Conservation (phyloP, 2,888 invertebrate species). For the Coelopa pilipes region DNA sequence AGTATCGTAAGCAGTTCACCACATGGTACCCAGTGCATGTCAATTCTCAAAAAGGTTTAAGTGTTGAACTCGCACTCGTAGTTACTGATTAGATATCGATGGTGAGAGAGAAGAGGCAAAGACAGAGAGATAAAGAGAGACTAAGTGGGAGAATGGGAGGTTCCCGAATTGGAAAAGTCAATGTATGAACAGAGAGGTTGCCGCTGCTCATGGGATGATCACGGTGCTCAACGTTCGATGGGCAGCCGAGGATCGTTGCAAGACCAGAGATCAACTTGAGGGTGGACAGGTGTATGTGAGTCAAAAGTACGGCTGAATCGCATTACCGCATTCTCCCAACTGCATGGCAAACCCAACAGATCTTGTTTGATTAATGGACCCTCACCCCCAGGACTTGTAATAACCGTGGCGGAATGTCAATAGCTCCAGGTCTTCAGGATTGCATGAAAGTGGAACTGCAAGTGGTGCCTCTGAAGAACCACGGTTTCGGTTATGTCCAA, state of each 20-base stretch:
- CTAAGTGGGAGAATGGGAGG: background rate
- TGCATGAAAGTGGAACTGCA: too few relatives aligned
- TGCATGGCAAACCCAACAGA: background rate
- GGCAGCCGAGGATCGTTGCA: too few relatives aligned
- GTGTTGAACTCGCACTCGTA: background rate
- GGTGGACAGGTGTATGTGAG: constrained; percentile 10
- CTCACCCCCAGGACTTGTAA: background rate
- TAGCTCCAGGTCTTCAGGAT: too few relatives aligned
- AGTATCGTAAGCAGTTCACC: background rate
- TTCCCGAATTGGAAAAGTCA: background rate
- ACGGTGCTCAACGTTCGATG: background rate
- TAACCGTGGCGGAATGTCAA: background rate
- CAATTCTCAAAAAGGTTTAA: constrained; percentile 5
- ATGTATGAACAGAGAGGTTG: constrained; percentile 3
- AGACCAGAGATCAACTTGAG: background rate
- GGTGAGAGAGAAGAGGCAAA: background rate
- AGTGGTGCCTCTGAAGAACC: too few relatives aligned
- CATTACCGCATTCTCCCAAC: constrained; percentile 14
- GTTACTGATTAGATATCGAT: constrained; percentile 11
- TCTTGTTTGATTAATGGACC: background rate
- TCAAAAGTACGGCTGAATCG: background rate
- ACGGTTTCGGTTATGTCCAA: too few relatives aligned
- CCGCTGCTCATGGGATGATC: background rate
- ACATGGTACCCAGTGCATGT: too few relatives aligned
- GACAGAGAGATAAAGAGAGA: background rate